phyloP scores from a whole-genome alignment of 2,113 vertebrate genomes.

The Morone saxatilis region DNA sequence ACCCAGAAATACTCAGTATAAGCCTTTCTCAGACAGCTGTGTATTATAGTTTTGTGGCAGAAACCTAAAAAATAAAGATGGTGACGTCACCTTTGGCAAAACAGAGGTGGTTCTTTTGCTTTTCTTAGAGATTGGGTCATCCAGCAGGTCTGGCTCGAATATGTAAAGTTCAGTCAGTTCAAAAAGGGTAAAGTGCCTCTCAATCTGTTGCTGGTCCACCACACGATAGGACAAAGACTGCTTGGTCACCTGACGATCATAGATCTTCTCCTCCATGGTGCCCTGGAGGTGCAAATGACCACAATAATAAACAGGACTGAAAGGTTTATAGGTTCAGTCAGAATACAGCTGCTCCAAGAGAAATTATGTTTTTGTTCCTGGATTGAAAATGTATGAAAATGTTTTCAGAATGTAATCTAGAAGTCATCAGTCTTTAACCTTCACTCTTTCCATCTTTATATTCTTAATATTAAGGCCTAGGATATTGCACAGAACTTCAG shows the following conservation, averaged over 20 bases:
- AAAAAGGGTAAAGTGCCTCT: slow-evolving; percentile 95
- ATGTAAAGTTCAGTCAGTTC: slow-evolving; percentile 95
- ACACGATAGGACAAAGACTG: slow-evolving; percentile 95
- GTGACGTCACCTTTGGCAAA: slow-evolving; percentile 85
- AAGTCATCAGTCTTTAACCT: too few species aligned
- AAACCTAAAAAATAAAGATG: neutral
- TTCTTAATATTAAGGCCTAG: too few species aligned
- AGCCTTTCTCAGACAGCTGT: neutral
- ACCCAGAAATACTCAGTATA: neutral
- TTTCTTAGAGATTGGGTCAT: slow-evolving; percentile 92
- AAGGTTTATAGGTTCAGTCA: neutral
- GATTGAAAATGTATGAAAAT: too few species aligned
- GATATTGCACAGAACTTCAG: too few species aligned
- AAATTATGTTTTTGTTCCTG: too few species aligned
- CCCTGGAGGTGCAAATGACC: slow-evolving; percentile 83
- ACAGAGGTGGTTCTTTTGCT: slow-evolving; percentile 89
- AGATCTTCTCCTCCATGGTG: slow-evolving; percentile 99
- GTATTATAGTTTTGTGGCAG: too few species aligned
- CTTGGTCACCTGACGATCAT: slow-evolving; percentile 97
- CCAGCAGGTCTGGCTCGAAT: slow-evolving; percentile 93
- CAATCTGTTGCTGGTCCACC: slow-evolving; percentile 96
- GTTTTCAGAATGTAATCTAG: too few species aligned
- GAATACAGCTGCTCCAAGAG: neutral
- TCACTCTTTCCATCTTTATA: too few species aligned
- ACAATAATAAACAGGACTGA: neutral